Evolutionary conservation across 2,888 invertebrate genomes (phyloP).

Genomic region (Macrosoma leucophasiata): DNA sequence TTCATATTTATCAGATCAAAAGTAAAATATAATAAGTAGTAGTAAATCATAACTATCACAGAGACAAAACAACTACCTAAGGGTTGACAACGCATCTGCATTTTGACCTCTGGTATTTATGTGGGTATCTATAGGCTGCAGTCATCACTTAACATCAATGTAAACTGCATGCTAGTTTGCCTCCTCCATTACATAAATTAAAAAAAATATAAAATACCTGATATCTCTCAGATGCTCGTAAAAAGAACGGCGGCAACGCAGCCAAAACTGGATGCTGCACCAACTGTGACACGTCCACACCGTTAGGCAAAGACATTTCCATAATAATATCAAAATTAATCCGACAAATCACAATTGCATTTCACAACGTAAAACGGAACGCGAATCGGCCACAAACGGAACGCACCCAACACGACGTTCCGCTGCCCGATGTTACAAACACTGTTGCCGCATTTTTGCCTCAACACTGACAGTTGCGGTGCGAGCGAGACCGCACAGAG

Average conservation of each 20-base stretch:
- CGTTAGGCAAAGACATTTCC: constrained; percentile 88
- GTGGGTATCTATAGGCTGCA: too few relatives aligned
- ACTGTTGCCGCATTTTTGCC: constrained; percentile 69
- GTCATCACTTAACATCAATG: too few relatives aligned
- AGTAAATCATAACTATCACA: too few relatives aligned
- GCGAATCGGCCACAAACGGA: constrained; percentile 17
- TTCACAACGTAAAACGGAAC: constrained; percentile 10
- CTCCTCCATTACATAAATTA: too few relatives aligned
- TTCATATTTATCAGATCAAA: too few relatives aligned
- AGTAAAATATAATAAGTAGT: too few relatives aligned
- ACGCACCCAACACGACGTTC: constrained; percentile 45
- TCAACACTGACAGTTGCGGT: constrained; percentile 51
- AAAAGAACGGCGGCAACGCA: constrained; percentile 90
- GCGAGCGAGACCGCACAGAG: constrained; percentile 44
- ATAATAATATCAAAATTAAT: constrained; percentile 32
- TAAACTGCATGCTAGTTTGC: too few relatives aligned
- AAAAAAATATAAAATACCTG: too few relatives aligned
- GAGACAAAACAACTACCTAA: too few relatives aligned
- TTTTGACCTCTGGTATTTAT: too few relatives aligned
- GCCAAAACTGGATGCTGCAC: constrained; percentile 91
- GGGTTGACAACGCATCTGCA: too few relatives aligned
- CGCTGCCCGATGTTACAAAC: constrained; percentile 51
- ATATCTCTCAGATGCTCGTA: constrained; percentile 92
- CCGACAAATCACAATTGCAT: constrained; percentile 1
- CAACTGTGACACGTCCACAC: constrained; percentile 89